Evolutionary conservation across 2,888 invertebrate species (phyloP), one percentile per base, ranked within the genome.

Genomic region (Cosmia pyralina): DNA sequence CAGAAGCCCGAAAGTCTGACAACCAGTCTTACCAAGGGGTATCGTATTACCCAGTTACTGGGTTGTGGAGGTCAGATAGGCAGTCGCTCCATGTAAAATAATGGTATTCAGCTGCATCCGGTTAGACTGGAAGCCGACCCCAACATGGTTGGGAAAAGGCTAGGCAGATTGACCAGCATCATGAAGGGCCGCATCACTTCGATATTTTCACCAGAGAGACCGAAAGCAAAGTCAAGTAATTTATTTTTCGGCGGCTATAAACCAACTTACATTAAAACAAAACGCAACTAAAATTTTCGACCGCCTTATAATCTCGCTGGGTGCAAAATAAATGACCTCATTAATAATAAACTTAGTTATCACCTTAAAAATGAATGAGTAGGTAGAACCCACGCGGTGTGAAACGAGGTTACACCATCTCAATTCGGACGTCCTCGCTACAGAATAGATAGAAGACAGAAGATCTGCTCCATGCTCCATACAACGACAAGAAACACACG

Each of bases 321-420:
- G 59, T 71, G 59, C 67, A 75, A 79, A 82, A 86, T 86, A 73
- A 87, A 86, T 80, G 77, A 80, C 70, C 69, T 74, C 84, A 87
- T 87, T 84, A 79, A 87, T 87, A 87, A 84, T 74, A 86, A 87
- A 87, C 77, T 87, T 78, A 85, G 68, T 85, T 86, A 84, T 87
- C 79, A 87, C 82, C 79, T 84, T 77, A 77, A 84, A 80, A 84
- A 77, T 84, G 75, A 82, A 87, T 79, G 82, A 81, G 79, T 79
- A 84, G 84, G 79, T 79, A 84, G 84, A 86, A 86, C 59, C 66
- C 88, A 80, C 62, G 77, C 83, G 79, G 88, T 91, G 91, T 89
- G 88, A 83, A 85, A 83, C 81, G 77, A 84, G 81, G 84, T 86
- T 85, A 81, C 79, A 83, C 72, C 79, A 81, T 82, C 77, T 78